Evolutionary conservation across 2,888 invertebrate species (phyloP).

Genomic region (Melitaea athalia): DNA sequence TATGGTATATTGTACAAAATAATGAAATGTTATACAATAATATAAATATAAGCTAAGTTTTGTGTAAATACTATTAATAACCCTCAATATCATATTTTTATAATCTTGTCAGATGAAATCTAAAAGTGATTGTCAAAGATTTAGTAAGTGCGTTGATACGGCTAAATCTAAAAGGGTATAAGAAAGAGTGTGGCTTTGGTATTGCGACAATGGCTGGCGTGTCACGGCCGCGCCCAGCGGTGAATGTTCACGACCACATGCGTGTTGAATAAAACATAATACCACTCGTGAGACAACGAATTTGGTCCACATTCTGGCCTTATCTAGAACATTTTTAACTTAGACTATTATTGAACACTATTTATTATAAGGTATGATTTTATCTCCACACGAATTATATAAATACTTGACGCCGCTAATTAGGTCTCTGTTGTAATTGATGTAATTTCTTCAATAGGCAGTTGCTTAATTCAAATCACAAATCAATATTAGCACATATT

Average conservation of each 20-base stretch:
- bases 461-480: neutral
- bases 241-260: conserved; percentile 55
- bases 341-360: conserved; percentile 22
- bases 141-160: conserved; percentile 22
- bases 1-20: no score
- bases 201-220: conserved; percentile 71
- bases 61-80: no score
- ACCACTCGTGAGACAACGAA: conserved; percentile 45
- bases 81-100: neutral
- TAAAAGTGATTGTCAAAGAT: conserved; percentile 2
- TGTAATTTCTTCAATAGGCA: neutral
- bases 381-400: neutral
- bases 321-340: conserved; percentile 31
- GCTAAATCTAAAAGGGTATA: conserved; percentile 27
- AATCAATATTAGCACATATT: neutral
- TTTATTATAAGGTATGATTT: conserved; percentile 13
- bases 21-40: no score
- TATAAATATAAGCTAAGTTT: no score
- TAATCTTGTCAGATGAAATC: neutral
- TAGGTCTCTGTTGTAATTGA: neutral
- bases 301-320: conserved; percentile 40
- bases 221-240: conserved; percentile 69
- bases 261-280: conserved; percentile 58
- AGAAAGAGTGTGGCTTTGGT: conserved; percentile 34
- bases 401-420: neutral